Evolutionary conservation across 2,888 invertebrate species (phyloP), one percentile per base, ranked within the genome.

Genomic region (Drosophila fungiperda): DNA sequence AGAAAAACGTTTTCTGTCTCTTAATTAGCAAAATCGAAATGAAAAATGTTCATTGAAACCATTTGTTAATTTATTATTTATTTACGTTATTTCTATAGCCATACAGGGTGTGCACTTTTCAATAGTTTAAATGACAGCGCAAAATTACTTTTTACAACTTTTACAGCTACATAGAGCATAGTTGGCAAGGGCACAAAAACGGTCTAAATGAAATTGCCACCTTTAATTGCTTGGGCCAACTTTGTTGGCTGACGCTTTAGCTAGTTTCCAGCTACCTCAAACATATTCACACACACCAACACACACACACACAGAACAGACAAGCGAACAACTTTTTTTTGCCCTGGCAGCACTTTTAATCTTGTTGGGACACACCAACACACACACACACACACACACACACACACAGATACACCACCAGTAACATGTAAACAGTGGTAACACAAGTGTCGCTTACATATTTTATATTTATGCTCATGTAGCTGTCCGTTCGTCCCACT

Each of bases 381-480:
- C 29, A 68, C 40, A 61, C 36, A 40, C 29, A 53, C 29, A 62
- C 20, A 33, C 3, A 38, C 57, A 62, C 52, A 60, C 54, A 60
- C 36, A 66, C 60, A 29, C 17, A 29, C 29, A n/a, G 15, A 8
- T 26, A 50, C 29, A 29, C 29, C 29, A 29, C 1, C 29, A 20
- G 55, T 29, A 32, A 57, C 57, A 32, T 32, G 57, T 32, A 42
- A 57, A 57, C 42, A 57, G 42, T 38, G 40, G 38, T 9, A 48
- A 35, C 55, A 68, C 29, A 73, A 78, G 69, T 82, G 79, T 59
- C 83, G 78, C 68, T 82, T 64, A 84, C 80, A 83, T 90, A 90
- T 85, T 89, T 90, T 89, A 89, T 90, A 90, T 89, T 86, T 86
- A 90, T 86, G 85, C 57, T 83, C 84, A 72, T 90, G 90, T 76